phyloP scores from a whole-genome alignment of 92 coral and sea anemone genomes.

The Palythoa grandiflora region DNA sequence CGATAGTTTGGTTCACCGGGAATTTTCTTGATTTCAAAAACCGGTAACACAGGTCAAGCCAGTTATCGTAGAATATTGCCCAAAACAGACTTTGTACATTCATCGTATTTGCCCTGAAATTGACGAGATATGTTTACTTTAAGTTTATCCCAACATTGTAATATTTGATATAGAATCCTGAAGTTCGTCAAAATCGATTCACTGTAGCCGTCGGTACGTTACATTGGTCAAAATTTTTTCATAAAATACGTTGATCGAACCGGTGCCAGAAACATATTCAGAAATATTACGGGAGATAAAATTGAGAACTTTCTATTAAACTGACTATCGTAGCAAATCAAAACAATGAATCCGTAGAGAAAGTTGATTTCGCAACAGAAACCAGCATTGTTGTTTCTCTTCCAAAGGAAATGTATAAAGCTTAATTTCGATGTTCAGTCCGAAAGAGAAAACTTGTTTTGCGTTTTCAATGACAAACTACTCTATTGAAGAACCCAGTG shows the following conservation, averaged over 20 bases:
- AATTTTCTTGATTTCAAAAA: neutral
- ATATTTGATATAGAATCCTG: too few relatives aligned
- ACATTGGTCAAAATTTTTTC: too few relatives aligned
- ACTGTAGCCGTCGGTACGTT: too few relatives aligned
- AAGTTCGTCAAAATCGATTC: too few relatives aligned
- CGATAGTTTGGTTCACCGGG: neutral
- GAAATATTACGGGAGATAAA: too few relatives aligned
- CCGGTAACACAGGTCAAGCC: constrained; percentile 11
- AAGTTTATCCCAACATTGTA: neutral
- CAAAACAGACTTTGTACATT: too few relatives aligned
- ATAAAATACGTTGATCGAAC: too few relatives aligned
- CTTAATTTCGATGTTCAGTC: neutral
- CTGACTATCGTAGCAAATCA: too few relatives aligned
- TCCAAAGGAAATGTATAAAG: neutral
- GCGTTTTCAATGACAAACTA: neutral
- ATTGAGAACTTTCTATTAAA: too few relatives aligned
- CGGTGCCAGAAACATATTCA: too few relatives aligned
- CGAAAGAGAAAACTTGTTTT: constrained; percentile 18
- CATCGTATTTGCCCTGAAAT: neutral
- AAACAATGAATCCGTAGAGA: neutral
- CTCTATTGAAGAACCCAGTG: constrained; percentile 25
- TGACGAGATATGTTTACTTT: neutral
- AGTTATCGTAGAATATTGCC: neutral
- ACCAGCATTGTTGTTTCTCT: neutral
- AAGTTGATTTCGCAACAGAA: neutral